Conservation (phyloP, 2,888 invertebrate species). For the Tachina lurida region DNA sequence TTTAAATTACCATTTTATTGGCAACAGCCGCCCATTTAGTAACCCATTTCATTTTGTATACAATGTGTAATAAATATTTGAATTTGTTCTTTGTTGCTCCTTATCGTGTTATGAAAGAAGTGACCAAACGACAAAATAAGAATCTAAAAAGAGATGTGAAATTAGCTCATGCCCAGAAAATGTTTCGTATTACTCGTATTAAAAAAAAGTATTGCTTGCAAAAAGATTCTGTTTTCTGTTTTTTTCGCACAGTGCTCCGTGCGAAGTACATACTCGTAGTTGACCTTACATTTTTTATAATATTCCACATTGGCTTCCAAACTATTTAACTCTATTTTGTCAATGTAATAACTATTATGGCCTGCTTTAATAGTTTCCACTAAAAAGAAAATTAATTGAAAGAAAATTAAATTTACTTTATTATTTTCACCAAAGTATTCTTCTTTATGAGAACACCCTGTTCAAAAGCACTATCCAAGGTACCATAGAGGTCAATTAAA, state of each 20-base stretch:
- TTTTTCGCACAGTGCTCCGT: background rate
- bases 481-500: slow-evolving; percentile 38
- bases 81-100: background rate
- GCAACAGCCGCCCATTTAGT: slow-evolving; percentile 43
- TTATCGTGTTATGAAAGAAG: background rate
- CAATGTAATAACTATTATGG: too few relatives aligned
- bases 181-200: background rate
- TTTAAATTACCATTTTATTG: slow-evolving; percentile 65
- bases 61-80: slow-evolving; percentile 30
- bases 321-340: too few relatives aligned
- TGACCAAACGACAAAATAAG: background rate
- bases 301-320: too few relatives aligned
- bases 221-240: background rate
- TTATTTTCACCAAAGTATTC: background rate
- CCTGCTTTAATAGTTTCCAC: too few relatives aligned
- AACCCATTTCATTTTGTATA: slow-evolving; percentile 13
- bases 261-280: too few relatives aligned
- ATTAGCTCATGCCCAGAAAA: background rate
- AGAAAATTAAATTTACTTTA: too few relatives aligned
- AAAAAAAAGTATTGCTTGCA: background rate
- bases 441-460: background rate
- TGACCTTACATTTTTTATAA: too few relatives aligned
- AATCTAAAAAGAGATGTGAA: background rate
- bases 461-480: background rate
- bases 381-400: too few relatives aligned